Evolutionary conservation across 1,140 invertebrate species (phyloP).

Genomic region (Cecropterus lyciades): DNA sequence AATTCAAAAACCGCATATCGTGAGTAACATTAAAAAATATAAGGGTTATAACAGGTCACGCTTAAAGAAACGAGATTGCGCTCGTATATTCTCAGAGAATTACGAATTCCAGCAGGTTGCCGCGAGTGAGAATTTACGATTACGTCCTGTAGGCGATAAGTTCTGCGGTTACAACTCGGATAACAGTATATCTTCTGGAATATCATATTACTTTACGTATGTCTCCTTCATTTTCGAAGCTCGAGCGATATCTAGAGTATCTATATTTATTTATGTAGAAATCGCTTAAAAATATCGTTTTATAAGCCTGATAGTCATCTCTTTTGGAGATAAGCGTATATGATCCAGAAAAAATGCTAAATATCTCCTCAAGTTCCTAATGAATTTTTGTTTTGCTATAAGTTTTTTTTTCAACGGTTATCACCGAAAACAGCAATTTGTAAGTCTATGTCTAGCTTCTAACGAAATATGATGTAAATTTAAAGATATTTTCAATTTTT

Average conservation of each 20-base stretch:
- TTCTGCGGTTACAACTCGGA: constrained; percentile 21
- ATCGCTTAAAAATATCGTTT: too few relatives aligned
- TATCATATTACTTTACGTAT: constrained; percentile 12
- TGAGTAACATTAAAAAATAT: too few relatives aligned
- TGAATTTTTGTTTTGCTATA: too few relatives aligned
- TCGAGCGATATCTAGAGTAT: constrained; percentile 3
- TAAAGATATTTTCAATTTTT: too few relatives aligned
- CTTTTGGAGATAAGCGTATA: not conserved
- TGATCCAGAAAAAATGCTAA: too few relatives aligned
- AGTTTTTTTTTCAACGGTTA: too few relatives aligned
- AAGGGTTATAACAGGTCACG: too few relatives aligned
- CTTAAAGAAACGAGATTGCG: not conserved
- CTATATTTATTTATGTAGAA: not conserved
- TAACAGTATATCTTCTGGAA: constrained; percentile 31
- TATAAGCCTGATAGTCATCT: not conserved
- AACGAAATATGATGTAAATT: too few relatives aligned
- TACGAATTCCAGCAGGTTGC: constrained; percentile 23
- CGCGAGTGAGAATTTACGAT: constrained; percentile 33
- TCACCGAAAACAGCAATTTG: too few relatives aligned
- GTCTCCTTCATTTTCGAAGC: not conserved
- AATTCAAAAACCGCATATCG: too few relatives aligned
- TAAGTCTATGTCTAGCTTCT: too few relatives aligned
- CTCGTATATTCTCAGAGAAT: constrained; percentile 17
- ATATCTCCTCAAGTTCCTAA: too few relatives aligned
- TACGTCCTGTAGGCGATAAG: constrained; percentile 14